These are phyloP conservation scores for Cyclophora albipunctata DNA, from an alignment of 2,888 invertebrate species.

Conservation along the genomic window DNA sequence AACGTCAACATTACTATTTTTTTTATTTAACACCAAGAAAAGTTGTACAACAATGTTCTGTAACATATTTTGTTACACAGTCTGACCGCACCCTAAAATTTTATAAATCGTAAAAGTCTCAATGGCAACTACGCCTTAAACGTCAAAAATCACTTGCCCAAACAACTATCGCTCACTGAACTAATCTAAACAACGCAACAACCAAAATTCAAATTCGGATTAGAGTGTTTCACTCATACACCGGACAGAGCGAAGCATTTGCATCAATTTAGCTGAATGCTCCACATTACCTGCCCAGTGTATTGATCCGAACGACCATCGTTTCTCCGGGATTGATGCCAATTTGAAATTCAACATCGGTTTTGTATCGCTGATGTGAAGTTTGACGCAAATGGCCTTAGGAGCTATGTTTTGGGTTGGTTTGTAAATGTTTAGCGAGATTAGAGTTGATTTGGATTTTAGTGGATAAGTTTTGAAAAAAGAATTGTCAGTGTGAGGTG, in stretches of 20 bases:
- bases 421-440: not conserved
- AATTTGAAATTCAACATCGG: not conserved
- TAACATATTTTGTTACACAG: no score
- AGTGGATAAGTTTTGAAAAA: not conserved
- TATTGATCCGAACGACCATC: not conserved
- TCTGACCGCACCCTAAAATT: no score
- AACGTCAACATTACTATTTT: no score
- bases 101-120: no score
- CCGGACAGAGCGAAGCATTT: slow-evolving; percentile 4
- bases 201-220: not conserved
- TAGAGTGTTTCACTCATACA: not conserved
- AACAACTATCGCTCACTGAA: no score
- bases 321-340: not conserved
- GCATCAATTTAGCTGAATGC: slow-evolving; percentile 4
- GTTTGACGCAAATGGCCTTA: no score
- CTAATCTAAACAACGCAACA: no score
- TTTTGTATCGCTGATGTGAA: no score
- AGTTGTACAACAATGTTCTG: no score
- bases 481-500: not conserved
- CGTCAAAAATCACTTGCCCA: no score
- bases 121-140: no score
- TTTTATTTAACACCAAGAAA: no score
- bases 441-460: not conserved
- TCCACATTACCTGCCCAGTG: not conserved
- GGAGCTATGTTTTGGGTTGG: not conserved